Evolutionary conservation across 1,140 invertebrate genomes (phyloP), one percentile per base, ranked within the genome.

Genomic region (Heterodera schachtii): DNA sequence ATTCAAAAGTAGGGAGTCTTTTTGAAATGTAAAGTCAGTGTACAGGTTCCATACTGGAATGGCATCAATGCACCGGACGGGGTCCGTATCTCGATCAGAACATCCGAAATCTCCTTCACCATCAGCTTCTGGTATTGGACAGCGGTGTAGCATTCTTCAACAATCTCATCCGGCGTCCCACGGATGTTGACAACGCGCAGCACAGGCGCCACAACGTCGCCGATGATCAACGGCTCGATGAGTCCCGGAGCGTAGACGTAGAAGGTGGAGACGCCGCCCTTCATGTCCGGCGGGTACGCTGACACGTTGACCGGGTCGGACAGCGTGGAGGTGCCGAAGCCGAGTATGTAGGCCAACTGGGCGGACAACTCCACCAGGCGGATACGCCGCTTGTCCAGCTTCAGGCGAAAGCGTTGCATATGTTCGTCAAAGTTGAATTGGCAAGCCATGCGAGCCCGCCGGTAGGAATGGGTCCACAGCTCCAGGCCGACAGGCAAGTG

Each of bases 221-320:
- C 81, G 44, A 82, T 75, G 41, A n/a, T 41, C 60, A 82, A 31
- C 47, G 81, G 81, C 60, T 82, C 81, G 2, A 82, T 82, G 9
- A 82, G 82, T 19, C 81, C 81, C 2, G 81, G 81, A 16, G 82
- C 60, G 82, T 82, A 82, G 7, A 82, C 81, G 60, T 83, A 66
- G 49, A 82, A 71, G 21, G 44, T 66, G n/a, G 76, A 78, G 4
- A 74, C 73, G 6, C 73, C 73, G 57, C 73, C 73, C 21, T 44
- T 74, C 73, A 74, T 74, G 57, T 78, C 76, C 0, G 76, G 76
- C 11, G 52, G 44, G 44, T 47, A 78, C 19, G 21, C 16, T 66
- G 76, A n/a, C n/a, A 31, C 3, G n/a, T 57, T 70, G 16, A 47
- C 70, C 7, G 44, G 46, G 13, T 64, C 57, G 2, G 57, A 11